Evolutionary conservation across 2,888 invertebrate species (phyloP).

Genomic region (Tenthredo mesomela): DNA sequence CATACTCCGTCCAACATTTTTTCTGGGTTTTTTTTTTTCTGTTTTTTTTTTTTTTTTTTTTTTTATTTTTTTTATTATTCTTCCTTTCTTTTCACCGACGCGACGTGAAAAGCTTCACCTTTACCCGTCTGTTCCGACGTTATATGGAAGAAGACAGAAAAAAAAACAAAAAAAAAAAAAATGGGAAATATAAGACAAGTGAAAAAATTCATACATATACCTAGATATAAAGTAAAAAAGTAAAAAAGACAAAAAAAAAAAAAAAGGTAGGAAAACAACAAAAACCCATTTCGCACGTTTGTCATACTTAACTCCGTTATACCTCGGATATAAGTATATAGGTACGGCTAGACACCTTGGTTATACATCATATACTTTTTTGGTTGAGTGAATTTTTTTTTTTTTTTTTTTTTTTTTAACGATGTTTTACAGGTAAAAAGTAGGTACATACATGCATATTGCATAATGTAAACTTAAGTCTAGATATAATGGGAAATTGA

Average conservation of each 20-base stretch:
- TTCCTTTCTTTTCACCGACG: slow-evolving; percentile 45
- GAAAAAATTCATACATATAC: background rate
- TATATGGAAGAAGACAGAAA: slow-evolving; percentile 9
- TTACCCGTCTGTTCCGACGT: slow-evolving; percentile 54
- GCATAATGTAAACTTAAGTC: background rate
- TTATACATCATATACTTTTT: background rate
- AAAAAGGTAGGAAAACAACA: background rate
- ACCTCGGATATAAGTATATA: no score
- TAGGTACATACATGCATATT: background rate
- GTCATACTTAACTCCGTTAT: slow-evolving; percentile 5
- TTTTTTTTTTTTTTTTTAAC: background rate
- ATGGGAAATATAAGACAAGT: background rate
- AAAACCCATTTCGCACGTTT: background rate
- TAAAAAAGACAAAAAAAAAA: background rate
- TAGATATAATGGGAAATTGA: background rate
- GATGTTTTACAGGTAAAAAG: background rate
- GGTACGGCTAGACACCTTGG: background rate
- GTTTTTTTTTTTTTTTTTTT: background rate
- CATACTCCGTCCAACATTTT: background rate
- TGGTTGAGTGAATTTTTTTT: background rate
- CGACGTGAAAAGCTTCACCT: slow-evolving; percentile 22
- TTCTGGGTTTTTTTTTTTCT: background rate
- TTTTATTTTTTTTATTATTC: background rate
- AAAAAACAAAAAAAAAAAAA: slow-evolving; percentile 35
- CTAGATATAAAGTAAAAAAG: background rate